These are phyloP conservation scores for Drosophila birchii DNA, from an alignment of 2,888 invertebrate species.

Conservation along the genomic window DNA sequence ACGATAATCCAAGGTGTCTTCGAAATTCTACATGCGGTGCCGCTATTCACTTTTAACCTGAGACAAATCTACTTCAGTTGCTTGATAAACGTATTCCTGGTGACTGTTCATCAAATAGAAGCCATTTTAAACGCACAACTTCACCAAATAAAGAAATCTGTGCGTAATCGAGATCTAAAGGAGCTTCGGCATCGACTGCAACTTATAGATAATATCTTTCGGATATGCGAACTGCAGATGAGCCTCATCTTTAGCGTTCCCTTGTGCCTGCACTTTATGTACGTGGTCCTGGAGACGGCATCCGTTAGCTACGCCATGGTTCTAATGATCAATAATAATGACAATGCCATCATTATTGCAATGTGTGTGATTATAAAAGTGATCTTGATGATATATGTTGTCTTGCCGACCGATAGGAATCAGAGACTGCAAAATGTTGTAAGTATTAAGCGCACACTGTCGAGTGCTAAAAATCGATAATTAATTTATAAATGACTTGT, in stretches of 20 bases:
- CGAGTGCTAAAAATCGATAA: not conserved
- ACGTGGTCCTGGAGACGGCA: constrained; percentile 1
- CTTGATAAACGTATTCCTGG: not conserved
- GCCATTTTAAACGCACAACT: not conserved
- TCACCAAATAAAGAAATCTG: not conserved
- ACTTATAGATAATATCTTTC: not conserved
- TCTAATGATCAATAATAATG: no score
- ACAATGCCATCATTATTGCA: not conserved
- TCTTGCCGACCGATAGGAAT: not conserved
- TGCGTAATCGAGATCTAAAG: not conserved
- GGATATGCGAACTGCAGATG: not conserved
- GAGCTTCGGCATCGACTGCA: not conserved
- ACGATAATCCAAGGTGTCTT: no score
- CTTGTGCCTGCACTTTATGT: not conserved
- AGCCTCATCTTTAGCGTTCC: constrained; percentile 6
- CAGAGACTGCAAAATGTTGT: not conserved
- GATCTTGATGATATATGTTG: not conserved
- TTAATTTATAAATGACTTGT: not conserved
- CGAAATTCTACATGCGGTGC: fast-evolving
- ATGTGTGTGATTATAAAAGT: no score
- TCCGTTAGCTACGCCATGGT: not conserved
- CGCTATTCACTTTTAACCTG: not conserved
- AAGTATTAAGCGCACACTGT: not conserved
- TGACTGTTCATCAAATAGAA: constrained; percentile 7
- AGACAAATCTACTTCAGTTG: constrained; percentile 6